Evolutionary conservation across 2,113 vertebrate species (phyloP).

Genomic region (Alces alces): DNA sequence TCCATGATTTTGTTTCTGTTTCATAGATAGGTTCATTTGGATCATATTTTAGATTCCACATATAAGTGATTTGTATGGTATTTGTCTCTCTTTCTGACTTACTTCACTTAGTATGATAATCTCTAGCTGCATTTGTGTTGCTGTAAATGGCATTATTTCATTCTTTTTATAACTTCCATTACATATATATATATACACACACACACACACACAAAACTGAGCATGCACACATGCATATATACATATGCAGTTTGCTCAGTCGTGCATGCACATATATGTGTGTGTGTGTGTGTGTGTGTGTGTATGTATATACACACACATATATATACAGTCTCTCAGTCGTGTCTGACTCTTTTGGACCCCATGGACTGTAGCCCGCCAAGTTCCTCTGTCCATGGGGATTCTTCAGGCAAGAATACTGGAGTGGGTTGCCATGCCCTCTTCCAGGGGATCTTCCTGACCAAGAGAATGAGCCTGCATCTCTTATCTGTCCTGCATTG

Average conservation of each 20-base stretch:
- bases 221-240: background rate
- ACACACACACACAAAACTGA: background rate
- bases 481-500: background rate
- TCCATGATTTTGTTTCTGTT: background rate
- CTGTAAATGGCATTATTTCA: background rate
- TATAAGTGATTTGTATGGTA: background rate
- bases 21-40: background rate
- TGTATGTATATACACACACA: no score
- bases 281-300: no score
- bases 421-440: background rate
- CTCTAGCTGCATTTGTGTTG: background rate
- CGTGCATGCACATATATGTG: background rate
- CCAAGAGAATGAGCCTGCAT: background rate
- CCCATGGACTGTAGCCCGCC: background rate
- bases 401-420: background rate
- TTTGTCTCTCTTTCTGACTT: background rate
- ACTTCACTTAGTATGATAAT: background rate
- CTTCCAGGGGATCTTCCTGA: background rate
- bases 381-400: background rate
- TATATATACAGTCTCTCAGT: background rate
- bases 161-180: background rate
- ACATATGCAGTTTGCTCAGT: background rate
- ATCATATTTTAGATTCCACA: background rate
- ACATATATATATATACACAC: fast-evolving
- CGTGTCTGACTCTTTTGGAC: background rate